These are phyloP conservation scores for Indicator maculatus DNA, from an alignment of 2,113 vertebrate species.

Conservation along the genomic window DNA sequence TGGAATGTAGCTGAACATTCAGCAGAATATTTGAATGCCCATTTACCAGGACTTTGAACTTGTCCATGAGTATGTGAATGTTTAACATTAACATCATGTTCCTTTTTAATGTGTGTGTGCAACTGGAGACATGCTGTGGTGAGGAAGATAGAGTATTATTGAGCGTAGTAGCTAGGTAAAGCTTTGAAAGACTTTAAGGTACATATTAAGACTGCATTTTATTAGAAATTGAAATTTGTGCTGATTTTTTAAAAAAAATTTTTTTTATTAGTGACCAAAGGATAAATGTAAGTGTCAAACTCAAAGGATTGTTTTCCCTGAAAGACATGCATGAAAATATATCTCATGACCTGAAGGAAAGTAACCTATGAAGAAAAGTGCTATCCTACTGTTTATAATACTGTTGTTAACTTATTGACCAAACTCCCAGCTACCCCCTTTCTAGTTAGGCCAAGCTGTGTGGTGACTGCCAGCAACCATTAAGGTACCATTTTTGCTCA, in stretches of 20 bases:
- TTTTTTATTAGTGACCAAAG: not conserved
- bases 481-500: not conserved
- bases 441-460: not conserved
- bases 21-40: not conserved
- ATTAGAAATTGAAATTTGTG: not conserved
- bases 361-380: not conserved
- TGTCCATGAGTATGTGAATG: not conserved
- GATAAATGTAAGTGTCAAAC: not conserved
- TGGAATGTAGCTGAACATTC: not conserved
- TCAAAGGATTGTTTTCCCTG: slow-evolving; percentile 9
- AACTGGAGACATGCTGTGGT: not conserved
- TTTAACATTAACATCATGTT: not conserved
- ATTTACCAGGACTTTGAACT: not conserved
- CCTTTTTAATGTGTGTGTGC: not conserved
- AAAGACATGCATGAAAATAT: not conserved
- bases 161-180: not conserved
- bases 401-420: not conserved
- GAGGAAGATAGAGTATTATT: not conserved
- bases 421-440: not conserved
- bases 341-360: not conserved
- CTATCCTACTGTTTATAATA: not conserved
- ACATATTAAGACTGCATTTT: not conserved
- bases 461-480: not conserved
- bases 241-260: not conserved
- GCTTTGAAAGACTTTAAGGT: not conserved